These are phyloP conservation scores for Drosophila ohnishii DNA, from an alignment of 1,140 invertebrate species.

Conservation along the genomic window DNA sequence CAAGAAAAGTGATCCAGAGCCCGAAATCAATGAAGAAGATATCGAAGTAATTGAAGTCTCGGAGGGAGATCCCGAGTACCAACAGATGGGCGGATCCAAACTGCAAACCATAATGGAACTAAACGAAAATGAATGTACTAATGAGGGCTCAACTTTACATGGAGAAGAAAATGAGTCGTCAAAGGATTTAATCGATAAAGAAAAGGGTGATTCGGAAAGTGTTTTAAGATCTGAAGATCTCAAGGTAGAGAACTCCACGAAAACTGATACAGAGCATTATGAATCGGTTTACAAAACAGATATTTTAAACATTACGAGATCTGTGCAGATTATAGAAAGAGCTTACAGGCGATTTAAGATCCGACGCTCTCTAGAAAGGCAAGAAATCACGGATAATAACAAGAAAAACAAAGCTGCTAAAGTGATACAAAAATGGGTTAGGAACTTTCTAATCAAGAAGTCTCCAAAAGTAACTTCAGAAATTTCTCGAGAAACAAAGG, in stretches of 20 bases:
- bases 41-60: slow-evolving; percentile 28
- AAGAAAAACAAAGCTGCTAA: slow-evolving; percentile 7
- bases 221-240: neutral
- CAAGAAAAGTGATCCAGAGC: neutral
- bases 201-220: neutral
- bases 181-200: neutral
- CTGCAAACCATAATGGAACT: slow-evolving; percentile 66
- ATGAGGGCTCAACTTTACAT: neutral
- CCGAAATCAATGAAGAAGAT: slow-evolving; percentile 30
- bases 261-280: neutral
- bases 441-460: neutral
- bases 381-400: neutral
- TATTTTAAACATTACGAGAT: slow-evolving; percentile 11
- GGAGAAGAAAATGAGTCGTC: neutral
- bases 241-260: neutral
- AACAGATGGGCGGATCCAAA: slow-evolving; percentile 36
- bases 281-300: slow-evolving; percentile 10
- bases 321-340: slow-evolving; percentile 47
- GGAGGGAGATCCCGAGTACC: slow-evolving; percentile 34
- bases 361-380: neutral
- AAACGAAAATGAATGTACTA: slow-evolving; percentile 50
- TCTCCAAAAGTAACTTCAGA: neutral
- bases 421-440: slow-evolving; percentile 33
- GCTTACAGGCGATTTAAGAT: slow-evolving; percentile 25
- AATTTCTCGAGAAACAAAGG: neutral